Base-by-base conservation (phyloP, 2,113 vertebrate species). In the Eurypyga helias region DNA sequence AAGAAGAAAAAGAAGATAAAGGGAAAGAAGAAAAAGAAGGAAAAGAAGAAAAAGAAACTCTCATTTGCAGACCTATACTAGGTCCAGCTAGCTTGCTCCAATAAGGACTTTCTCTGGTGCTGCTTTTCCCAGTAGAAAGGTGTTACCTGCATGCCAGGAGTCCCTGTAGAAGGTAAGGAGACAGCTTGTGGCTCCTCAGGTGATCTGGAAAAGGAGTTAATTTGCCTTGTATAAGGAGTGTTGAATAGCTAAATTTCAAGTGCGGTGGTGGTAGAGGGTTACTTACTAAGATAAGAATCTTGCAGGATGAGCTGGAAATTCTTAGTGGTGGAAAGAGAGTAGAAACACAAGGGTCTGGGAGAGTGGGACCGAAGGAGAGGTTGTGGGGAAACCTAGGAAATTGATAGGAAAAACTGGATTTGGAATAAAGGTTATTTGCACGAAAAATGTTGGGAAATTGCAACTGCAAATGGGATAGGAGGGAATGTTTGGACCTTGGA, bases 381-480 rank as follows among this genome's bases (percentile, higher is more conserved):
- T 7, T 66, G 19, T 46, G 29, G 16, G 34, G 28, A 73, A 65
- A 31, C 23, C 31, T 61, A 48, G 48, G 65, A 49, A 83, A 72
- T 78, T 14, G 36, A 38, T 38, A 38, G 9, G 11, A 41, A 49
- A 43, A 65, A 43, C 6, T 72, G 45, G 17, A 9, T 36, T 61
- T 7, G 38, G 46, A 78, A 38, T 49, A 52, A 43, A 65, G 21
- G 21, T 6, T 65, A 51, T 61, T 83, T 54, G 9, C 5, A 21
- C 34, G 17, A 49, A 79, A 81, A 82, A 34, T 19, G 4, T 19
- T 52, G 24, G 28, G 36, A 83, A 67, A 51, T 26, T 88, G 33
- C 1, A 1, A 28, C 46, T 61, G 19, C 0, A 2, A 51, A 51
- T n/a, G 21, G 10, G 36, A 4, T 34, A 72, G 36, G 21, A 38